Evolutionary conservation across 2,888 invertebrate species (phyloP).

Genomic region (Cheilosia scutellata): DNA sequence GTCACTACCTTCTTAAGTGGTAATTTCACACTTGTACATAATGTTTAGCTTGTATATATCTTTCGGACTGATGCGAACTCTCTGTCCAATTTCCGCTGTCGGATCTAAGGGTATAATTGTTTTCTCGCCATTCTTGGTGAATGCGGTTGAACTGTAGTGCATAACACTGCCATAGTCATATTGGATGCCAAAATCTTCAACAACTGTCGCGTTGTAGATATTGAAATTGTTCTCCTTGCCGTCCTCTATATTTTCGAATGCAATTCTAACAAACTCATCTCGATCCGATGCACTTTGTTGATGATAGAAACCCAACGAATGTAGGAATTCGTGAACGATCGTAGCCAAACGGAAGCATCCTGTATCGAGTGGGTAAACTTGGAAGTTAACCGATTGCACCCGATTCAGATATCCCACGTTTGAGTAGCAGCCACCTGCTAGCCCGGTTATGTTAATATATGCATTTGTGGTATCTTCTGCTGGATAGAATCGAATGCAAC

Average conservation of each 20-base stretch:
- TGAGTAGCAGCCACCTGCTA: slow-evolving; percentile 89
- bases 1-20: slow-evolving; percentile 66
- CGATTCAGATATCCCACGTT: slow-evolving; percentile 88
- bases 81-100: slow-evolving; percentile 81
- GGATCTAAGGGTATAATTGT: slow-evolving; percentile 87
- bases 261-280: slow-evolving; percentile 88
- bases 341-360: slow-evolving; percentile 85
- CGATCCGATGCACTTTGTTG: slow-evolving; percentile 91
- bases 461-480: slow-evolving; percentile 83
- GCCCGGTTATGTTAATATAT: slow-evolving; percentile 66
- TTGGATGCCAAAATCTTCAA: slow-evolving; percentile 87
- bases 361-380: slow-evolving; percentile 77
- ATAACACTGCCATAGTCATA: slow-evolving; percentile 92
- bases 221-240: slow-evolving; percentile 89
- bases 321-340: slow-evolving; percentile 91
- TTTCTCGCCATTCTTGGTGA: slow-evolving; percentile 88
- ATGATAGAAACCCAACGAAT: slow-evolving; percentile 91
- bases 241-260: slow-evolving; percentile 82
- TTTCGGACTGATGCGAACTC: slow-evolving; percentile 78
- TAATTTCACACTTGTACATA: slow-evolving; percentile 82
- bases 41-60: slow-evolving; percentile 78
- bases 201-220: slow-evolving; percentile 86
- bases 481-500: slow-evolving; percentile 89
- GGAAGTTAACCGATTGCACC: slow-evolving; percentile 80
- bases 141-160: slow-evolving; percentile 91